Base-by-base conservation (phyloP, 2,888 invertebrate species). In the Macrophya annulata region DNA sequence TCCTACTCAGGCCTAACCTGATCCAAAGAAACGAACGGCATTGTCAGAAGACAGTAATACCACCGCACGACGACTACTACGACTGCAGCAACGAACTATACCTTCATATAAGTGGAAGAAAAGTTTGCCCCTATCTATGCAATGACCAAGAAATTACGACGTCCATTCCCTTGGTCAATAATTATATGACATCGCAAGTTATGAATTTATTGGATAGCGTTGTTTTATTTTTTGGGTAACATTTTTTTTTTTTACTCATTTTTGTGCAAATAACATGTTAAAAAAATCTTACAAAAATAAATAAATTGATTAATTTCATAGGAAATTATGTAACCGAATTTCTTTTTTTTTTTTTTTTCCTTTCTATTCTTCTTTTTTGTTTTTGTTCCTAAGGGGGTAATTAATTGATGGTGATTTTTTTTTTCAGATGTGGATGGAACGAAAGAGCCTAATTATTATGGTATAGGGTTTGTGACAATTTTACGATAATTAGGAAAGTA, bases 21-120 rank as follows among this genome's bases (percentile, higher is more conserved):
- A 89, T 87, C 86, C 88, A 81, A 88, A 81, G 83, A 45, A 68
- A 68, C 86, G 86, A 86, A 87, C 87, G 86, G 86, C 87, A 90
- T 89, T 89, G 88, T 89, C 87, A 87, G 84, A 86, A 71, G 79
- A 85, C 86, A 31, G 77, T 77, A 77, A 77, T 77, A 77, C 37
- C 51, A 55, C 31, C 55, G 31, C 77, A 48, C 72, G 3, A 31
- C 31, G 31, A 31, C 1, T 31, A 31, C 1, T 31, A 45, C 48
- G 25, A 51, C 48, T 37, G 21, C 31, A 31, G 21, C 10, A 45
- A 43, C 45, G 43, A 72, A 40, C 31, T 8, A 10, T 9, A 12
- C 6, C 6, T 65, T 4, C 10, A 10, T 9, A 31, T 10, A 45
- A 45, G 25, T 21, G n/a, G 74, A 43, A 43, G 25, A 43, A 43